Evolutionary conservation across 2,888 invertebrate species (phyloP), one percentile per base, ranked within the genome.

Genomic region (Lottia gigantea): DNA sequence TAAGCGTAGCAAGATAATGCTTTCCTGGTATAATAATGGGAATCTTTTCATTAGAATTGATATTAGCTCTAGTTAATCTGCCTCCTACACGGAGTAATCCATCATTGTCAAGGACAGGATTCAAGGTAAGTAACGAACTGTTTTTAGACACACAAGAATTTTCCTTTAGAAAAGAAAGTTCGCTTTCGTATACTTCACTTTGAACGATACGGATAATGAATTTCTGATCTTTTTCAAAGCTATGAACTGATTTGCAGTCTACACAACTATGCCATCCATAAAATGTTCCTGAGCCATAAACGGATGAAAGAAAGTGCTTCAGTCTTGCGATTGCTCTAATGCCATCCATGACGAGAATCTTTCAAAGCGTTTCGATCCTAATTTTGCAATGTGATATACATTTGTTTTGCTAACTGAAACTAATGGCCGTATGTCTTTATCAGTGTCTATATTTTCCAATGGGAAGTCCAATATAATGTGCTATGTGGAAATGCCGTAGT

Each of bases 11-110:
- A 55, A 55, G 55, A n/a, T 55, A 23, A 12, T 23, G n/a, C 23
- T 19, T 55, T 14, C 55, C 55, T 55, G 55, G 55, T 11, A 55
- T 55, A 23, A 55, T 55, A 55, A 55, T 55, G 11, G 55, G 55
- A 55, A 19, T 55, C 19, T 55, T 55, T 23, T 55, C 55, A 11
- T 19, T n/a, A 6, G 23, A 23, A 55, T n/a, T 0, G n/a, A 55
- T n/a, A 23, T 55, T 55, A 8, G 19, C 55, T 55, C 55, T n/a
- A 23, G n/a, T 55, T 19, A 55, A 19, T 55, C 19, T 55, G 55
- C 55, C 55, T 19, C 55, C 55, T 23, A 55, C 23, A n/a, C 55
- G n/a, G 55, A 55, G 55, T 12, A 55, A 12, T 23, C 23, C 19
- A 14, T 23, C 11, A 14, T 55, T 23, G 23, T 19, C 19, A n/a